Base-by-base conservation (phyloP, 2,888 invertebrate genomes). In the Linnaemya tessellans region DNA sequence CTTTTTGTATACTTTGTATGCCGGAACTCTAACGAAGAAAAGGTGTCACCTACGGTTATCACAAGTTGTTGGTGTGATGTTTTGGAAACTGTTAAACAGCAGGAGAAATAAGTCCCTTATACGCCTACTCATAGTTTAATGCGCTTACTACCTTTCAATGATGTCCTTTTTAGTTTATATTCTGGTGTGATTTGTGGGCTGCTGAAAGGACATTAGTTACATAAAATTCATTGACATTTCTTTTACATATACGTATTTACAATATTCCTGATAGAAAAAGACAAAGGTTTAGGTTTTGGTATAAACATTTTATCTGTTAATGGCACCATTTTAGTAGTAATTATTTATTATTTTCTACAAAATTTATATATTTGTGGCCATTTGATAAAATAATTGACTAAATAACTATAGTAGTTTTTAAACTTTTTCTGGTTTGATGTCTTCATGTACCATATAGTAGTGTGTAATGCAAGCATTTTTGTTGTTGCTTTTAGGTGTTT, bases 161-260 rank as follows among this genome's bases (percentile, higher is more conserved):
- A 58, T 79, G 78, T 74, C 73, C 68, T 51, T 80, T 80, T 81
- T 54, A n/a, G 30, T 79, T 54, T 75, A 79, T 75, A 81, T 78
- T 80, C 82, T 84, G 87, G 78, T 91, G 90, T 91, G 91, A 91
- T 91, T 91, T 91, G 90, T 91, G 88, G 89, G 88, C 90, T 89
- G 89, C 87, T 87, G 90, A 91, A 90, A 91, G 91, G 89, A 89
- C 88, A 88, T 86, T 84, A 84, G 79, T 80, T 67, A 51, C 51
- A 80, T 60, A 46, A 38, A 75, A 80, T 81, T 67, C 70, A 80
- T 35, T 62, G 56, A 41, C 15, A 68, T 64, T 73, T 54, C 51
- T 54, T 30, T 30, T 30, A 30, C 5, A 2, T 75, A 8, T 9
- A 46, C 11, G 41, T 58, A 54, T 68, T 30, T 5, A 46, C 15